Base-by-base conservation (phyloP, 2,113 vertebrate species). In the Apteryx owenii region DNA sequence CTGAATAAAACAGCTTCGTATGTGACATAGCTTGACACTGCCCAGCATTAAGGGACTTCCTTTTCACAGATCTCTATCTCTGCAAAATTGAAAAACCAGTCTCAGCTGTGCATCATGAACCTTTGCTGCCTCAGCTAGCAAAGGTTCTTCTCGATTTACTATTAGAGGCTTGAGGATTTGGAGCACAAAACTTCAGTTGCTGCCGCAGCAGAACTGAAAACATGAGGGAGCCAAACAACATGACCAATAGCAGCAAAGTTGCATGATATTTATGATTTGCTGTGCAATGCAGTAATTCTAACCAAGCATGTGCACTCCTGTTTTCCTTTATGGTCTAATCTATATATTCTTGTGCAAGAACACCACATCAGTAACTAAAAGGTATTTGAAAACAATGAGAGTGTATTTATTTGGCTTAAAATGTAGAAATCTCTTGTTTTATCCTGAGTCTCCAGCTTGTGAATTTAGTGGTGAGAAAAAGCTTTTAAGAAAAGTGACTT, bases 401-500 rank as follows among this genome's bases (percentile, higher is more conserved):
- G 5, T 36, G 12, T 25, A 46, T 38, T 10, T 42, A 56, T 56
- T 62, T 75, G 79, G 6, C 19, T 92, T 53, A 64, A 91, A 79
- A 90, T 28, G 1, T 61, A 90, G 66, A 78, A 33, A 40, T 62
- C 7, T 69, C 5, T 54, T 46, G 36, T 81, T 79, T 65, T 89
- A 79, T 56, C 42, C 3, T 31, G 26, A 80, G 33, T 64, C 66
- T 87, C 42, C 33, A 71, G 75, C 33, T 78, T 94, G 33, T 92
- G 68, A 90, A 90, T 81, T 80, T 48, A 93, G 29, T 62, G 88
- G 70, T 70, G 44, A 86, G 61, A 58, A 93, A 73, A 81, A 71
- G 28, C 26, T 93, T 96, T 94, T 64, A 90, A 88, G 48, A 78
- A 70, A 95, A 95, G 42, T 2, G 5, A 88, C 93, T 94, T 90